Conservation (phyloP, 2,113 vertebrate genomes). For the Ictalurus punctatus region DNA sequence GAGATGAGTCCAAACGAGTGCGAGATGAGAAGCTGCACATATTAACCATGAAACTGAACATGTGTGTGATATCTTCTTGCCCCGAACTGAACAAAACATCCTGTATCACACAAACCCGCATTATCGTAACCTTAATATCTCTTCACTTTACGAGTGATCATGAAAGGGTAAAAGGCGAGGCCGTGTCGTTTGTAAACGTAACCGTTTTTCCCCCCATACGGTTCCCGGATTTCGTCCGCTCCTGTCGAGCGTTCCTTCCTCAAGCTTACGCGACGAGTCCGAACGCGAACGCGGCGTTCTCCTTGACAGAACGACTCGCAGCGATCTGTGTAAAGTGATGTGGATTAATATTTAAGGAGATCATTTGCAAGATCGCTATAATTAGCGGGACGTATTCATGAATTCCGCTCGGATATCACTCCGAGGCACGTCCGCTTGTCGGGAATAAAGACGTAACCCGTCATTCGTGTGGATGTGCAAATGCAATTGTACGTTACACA, state of each 20-base stretch:
- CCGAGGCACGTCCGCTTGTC: slow-evolving; percentile 72
- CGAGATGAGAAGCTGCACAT: not conserved
- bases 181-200: not conserved
- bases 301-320: slow-evolving; percentile 64
- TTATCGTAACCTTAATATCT: not conserved
- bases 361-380: slow-evolving; percentile 78
- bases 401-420: slow-evolving; percentile 75
- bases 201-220: too few species aligned
- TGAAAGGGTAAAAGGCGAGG: not conserved
- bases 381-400: slow-evolving; percentile 77
- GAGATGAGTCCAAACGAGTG: not conserved
- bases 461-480: slow-evolving; percentile 73
- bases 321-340: slow-evolving; percentile 72
- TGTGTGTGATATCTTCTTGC: not conserved
- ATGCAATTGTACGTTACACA: slow-evolving; percentile 63
- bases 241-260: not conserved
- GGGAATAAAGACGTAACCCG: slow-evolving; percentile 71
- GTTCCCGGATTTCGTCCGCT: not conserved
- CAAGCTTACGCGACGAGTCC: slow-evolving; percentile 26
- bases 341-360: slow-evolving; percentile 77
- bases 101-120: not conserved
- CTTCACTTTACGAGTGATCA: not conserved
- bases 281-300: slow-evolving; percentile 53
- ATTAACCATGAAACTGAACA: not conserved
- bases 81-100: not conserved